Conservation (phyloP, 2,113 vertebrate species). For the Pituophis catenifer region DNA sequence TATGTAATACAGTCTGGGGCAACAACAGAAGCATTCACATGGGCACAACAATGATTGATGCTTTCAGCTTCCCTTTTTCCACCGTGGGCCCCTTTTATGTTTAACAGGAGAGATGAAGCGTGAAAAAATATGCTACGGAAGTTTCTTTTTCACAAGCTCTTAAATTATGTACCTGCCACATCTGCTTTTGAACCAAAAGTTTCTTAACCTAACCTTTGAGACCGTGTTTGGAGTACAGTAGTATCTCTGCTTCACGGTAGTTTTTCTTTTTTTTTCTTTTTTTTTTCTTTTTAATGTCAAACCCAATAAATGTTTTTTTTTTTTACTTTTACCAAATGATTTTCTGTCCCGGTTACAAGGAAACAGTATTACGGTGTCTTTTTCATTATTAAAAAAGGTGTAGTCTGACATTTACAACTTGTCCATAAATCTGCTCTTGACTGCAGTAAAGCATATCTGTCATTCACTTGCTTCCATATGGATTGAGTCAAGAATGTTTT, state of each 20-base stretch:
- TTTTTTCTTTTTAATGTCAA: constrained; percentile 49
- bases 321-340: constrained; percentile 60
- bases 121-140: constrained; percentile 48
- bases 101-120: constrained; percentile 14
- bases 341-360: constrained; percentile 63
- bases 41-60: neutral
- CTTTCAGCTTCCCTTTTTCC: neutral
- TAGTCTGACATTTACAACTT: constrained; percentile 53
- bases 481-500: constrained; percentile 24
- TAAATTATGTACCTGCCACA: constrained; percentile 68
- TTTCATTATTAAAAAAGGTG: constrained; percentile 53
- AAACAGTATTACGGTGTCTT: constrained; percentile 55
- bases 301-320: constrained; percentile 53
- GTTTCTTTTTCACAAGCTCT: constrained; percentile 70
- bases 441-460: constrained; percentile 40
- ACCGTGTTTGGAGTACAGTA: constrained; percentile 41
- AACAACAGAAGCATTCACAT: neutral
- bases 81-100: constrained; percentile 8
- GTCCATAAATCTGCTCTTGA: constrained; percentile 47
- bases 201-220: constrained; percentile 57
- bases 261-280: neutral
- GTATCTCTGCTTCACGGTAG: constrained; percentile 39
- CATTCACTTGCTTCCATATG: constrained; percentile 5
- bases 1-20: neutral
- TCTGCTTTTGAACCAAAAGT: constrained; percentile 59